Evolutionary conservation across 2,797 vertebrate genomes (phyloP), one percentile per base, ranked within the genome.

Genomic region (Eulemur mongoz): DNA sequence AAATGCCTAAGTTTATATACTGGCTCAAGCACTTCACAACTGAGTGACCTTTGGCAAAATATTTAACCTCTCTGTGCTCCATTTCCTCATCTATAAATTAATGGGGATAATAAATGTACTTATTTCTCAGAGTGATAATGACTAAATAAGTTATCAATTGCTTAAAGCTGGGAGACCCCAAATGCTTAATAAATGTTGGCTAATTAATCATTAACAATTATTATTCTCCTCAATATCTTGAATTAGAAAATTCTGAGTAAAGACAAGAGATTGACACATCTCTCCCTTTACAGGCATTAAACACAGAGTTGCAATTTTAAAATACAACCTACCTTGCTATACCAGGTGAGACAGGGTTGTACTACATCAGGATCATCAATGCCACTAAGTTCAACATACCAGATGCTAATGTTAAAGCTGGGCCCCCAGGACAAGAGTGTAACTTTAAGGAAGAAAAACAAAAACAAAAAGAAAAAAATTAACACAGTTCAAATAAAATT

Each of bases 351-450:
- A 98, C 99, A 99, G 9, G 99, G 99, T 85, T 99, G 99, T 96
- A 99, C 99, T 96, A 99, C 99, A 89, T 99, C 99, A 15, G 99
- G 99, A 97, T 99, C 99, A 98, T 99, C 99, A 89, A 99, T 99
- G 95, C 99, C 99, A 61, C 99, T 99, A 96, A 99, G 99, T 99
- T 99, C 99, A 97, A 99, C 99, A 98, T 99, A 99, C 99, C 99
- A 99, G 98, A 99, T 99, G 98, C 99, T 99, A 98, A 99, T 99
- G 98, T 99, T 99, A 99, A 99, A 99, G 99, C 99, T 99, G 88
- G 99, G 99, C 92, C 99, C 99, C 99, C 99, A 99, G 3, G 99
- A 99, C 98, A 99, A 99, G 91, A 99, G 99, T 98, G 99, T 99
- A 98, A 99, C 99, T 99, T 98, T 96, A 96, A 98, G 72, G 57